Base-by-base conservation (phyloP, 2,113 vertebrate genomes). In the Eudyptes chrysolophus region DNA sequence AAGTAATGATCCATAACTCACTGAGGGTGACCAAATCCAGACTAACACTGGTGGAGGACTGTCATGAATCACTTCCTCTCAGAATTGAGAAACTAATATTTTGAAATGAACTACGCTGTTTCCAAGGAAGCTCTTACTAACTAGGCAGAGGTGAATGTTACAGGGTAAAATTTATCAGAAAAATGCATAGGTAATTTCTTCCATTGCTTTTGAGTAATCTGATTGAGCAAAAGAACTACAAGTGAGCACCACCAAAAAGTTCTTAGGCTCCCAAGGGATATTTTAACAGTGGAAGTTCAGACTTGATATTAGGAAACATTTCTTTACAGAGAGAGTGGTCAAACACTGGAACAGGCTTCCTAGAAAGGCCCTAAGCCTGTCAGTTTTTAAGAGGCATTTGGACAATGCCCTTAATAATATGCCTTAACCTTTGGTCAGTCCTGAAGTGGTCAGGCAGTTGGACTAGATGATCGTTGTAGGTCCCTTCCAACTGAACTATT, bases 61-160 rank as follows among this genome's bases (percentile, higher is more conserved):
- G 34, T 40, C 61, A 24, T n/a, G 5, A 94, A 83, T 70, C 87
- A 96, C 20, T 90, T 97, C 96, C 93, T 62, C 62, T 55, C 8
- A 20, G 42, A 42, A 42, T 42, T 42, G 42, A 42, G 42, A 42
- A 42, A 42, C 42, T 42, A 42, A 42, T 42, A 42, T 42, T 42
- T 42, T 42, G 6, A 42, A 42, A 42, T 42, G 14, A 42, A 22
- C 42, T 86, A 5, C 1, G 0, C 29, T 42, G 19, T 46, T 89
- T 80, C 22, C 34, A 57, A 4, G 4, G 30, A 87, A 89, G 70
- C 34, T 96, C 49, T 75, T 71, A 54, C 48, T 92, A 76, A 65
- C 16, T 11, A 62, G 22, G 16, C 38, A 72, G 49, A 36, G 4
- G 2, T 38, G 29, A 75, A 77, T 0, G 2, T 62, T 48, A 44